These are phyloP conservation scores for Spisula solida DNA, from an alignment of 2,888 invertebrate species.

Conservation along the genomic window DNA sequence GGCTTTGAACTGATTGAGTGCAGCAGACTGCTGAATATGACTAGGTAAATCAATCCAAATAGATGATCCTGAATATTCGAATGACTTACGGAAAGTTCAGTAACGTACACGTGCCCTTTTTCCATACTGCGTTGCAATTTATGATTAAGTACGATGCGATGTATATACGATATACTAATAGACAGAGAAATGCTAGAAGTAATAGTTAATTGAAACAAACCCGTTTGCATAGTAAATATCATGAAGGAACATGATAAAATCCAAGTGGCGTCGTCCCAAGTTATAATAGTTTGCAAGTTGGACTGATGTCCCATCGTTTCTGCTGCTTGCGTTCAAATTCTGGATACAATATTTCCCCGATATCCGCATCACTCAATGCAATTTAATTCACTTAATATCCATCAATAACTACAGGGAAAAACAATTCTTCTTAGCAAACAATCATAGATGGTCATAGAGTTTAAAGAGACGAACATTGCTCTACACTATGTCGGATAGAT, in stretches of 20 bases:
- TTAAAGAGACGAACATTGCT: background rate
- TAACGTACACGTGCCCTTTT: too few relatives aligned
- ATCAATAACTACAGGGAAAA: background rate
- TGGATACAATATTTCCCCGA: background rate
- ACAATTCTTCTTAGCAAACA: background rate
- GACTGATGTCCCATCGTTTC: background rate
- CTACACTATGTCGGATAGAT: background rate
- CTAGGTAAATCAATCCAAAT: too few relatives aligned
- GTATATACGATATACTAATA: too few relatives aligned
- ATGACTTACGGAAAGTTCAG: too few relatives aligned
- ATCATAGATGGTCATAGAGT: background rate
- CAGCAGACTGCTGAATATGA: too few relatives aligned
- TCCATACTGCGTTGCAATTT: too few relatives aligned
- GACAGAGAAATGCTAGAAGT: too few relatives aligned
- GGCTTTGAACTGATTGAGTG: too few relatives aligned
- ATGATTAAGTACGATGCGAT: too few relatives aligned
- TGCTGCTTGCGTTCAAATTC: background rate
- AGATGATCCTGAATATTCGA: too few relatives aligned
- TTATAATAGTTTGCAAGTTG: background rate
- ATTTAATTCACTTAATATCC: background rate
- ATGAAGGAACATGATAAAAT: conserved; percentile 42
- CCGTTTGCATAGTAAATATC: conserved; percentile 46
- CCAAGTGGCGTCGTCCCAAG: conserved; percentile 38
- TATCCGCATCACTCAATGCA: too few relatives aligned
- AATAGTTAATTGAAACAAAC: conserved; percentile 1